These are phyloP conservation scores for Clarias macrocephalus DNA, from an alignment of 2,113 vertebrate species.

Conservation along the genomic window DNA sequence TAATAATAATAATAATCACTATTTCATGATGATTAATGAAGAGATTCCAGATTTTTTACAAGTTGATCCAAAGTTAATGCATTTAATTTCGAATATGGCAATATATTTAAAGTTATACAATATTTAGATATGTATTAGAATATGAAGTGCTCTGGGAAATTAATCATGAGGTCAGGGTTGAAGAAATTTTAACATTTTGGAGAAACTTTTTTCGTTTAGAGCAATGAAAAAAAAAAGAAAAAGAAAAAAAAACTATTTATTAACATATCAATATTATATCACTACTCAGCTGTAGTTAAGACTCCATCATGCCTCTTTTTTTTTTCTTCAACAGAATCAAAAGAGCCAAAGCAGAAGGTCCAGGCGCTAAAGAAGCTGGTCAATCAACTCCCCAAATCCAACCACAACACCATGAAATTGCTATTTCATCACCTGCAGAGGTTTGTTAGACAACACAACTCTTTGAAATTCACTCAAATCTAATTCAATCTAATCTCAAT, in stretches of 20 bases:
- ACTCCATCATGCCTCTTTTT: neutral
- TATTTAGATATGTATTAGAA: slow-evolving; percentile 2
- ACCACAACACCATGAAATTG: slow-evolving; percentile 88
- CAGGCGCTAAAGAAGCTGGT: slow-evolving; percentile 80
- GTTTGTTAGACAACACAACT: slow-evolving; percentile 77
- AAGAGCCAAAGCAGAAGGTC: slow-evolving; percentile 73
- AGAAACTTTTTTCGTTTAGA: slow-evolving; percentile 27
- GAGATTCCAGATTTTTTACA: neutral
- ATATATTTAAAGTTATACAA: neutral
- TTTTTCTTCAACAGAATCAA: slow-evolving; percentile 76
- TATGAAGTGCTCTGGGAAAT: slow-evolving; percentile 1
- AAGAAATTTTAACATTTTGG: neutral
- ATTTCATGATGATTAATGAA: neutral
- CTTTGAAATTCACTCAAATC: neutral
- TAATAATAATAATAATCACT: neutral
- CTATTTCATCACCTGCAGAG: slow-evolving; percentile 88
- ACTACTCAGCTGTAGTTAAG: neutral
- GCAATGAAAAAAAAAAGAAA: neutral
- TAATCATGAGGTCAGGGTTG: neutral
- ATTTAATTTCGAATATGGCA: neutral
- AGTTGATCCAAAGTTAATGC: slow-evolving; percentile 33
- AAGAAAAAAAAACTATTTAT: neutral
- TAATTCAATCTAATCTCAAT: neutral
- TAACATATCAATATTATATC: neutral
- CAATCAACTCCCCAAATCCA: slow-evolving; percentile 82